A percentile compares a stretch with the other conserved stretches of the same genome.
Conservation (phyloP, 2,888 invertebrate species). For the Xanthia togata region DNA sequence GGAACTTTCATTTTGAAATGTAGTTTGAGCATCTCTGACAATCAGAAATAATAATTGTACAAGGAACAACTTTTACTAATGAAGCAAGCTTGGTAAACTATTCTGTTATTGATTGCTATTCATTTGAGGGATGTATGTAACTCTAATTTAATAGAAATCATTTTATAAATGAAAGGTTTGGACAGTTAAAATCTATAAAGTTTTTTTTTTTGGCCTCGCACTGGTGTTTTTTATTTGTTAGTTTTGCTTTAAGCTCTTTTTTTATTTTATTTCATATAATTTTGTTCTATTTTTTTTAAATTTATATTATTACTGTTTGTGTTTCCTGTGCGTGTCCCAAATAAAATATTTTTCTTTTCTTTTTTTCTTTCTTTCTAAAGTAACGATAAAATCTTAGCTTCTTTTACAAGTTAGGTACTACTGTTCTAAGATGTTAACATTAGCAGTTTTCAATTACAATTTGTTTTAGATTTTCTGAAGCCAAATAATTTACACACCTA, state of each 20-base stretch:
- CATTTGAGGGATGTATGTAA: not conserved
- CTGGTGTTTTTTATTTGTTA: too few species aligned
- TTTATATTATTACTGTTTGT: too few species aligned
- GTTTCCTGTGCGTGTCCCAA: too few species aligned
- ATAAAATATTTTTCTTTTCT: too few species aligned
- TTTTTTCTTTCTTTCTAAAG: too few species aligned
- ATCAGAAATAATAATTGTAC: not conserved
- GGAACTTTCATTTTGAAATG: slow-evolving; percentile 1
- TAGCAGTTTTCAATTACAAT: not conserved
- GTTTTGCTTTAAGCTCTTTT: too few species aligned
- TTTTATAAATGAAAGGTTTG: not conserved
- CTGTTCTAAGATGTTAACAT: not conserved
- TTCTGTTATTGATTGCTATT: not conserved
- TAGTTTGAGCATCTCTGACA: not conserved
- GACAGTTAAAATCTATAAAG: not conserved
- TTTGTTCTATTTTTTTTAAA: too few species aligned
- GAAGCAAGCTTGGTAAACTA: not conserved
- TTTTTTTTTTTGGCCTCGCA: too few species aligned
- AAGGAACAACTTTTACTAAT: too few species aligned
- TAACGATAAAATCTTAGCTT: not conserved
- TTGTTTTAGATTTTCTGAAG: not conserved
- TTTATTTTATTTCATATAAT: too few species aligned
- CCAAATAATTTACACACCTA: not conserved
- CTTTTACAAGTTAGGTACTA: not conserved
- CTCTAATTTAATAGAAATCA: not conserved